Percentiles rank a stretch among this genome's conserved stretches.
phyloP scores from a whole-genome alignment of 1,140 invertebrate genomes.

The Pteromalus puparum region DNA sequence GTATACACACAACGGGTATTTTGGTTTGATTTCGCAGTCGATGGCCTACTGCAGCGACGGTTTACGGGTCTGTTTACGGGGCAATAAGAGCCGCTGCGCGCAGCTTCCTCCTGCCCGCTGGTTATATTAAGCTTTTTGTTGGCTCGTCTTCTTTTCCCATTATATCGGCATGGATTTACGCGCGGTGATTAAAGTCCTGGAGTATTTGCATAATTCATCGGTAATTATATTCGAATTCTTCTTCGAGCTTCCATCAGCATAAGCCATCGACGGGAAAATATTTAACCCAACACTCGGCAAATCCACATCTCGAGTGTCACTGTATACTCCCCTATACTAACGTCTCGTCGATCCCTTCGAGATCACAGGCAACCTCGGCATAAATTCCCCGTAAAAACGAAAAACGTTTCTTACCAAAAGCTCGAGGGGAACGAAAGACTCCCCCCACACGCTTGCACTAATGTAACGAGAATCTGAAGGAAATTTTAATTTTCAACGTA shows the following conservation, averaged over 20 bases:
- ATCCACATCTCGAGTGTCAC: no score
- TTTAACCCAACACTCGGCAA: neutral
- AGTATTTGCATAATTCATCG: neutral
- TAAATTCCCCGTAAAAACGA: constrained; percentile 6
- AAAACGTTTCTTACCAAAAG: neutral
- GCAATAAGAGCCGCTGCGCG: constrained; percentile 13
- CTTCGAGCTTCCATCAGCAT: neutral
- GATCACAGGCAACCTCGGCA: neutral
- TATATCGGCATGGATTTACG: neutral
- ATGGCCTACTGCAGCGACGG: neutral
- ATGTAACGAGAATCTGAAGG: neutral
- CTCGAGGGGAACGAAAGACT: neutral
- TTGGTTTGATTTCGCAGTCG: constrained; percentile 45
- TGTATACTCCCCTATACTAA: no score
- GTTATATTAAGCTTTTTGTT: neutral
- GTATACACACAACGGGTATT: constrained; percentile 6
- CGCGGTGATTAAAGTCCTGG: neutral
- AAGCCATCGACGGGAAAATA: neutral
- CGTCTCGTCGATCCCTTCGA: neutral
- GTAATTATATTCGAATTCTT: neutral
- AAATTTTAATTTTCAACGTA: constrained; percentile 36
- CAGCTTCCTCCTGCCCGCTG: neutral
- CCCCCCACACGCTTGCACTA: neutral
- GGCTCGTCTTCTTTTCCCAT: neutral
- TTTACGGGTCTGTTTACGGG: constrained; percentile 43